phyloP scores from a whole-genome alignment of 2,888 invertebrate species.

The Trachelus iudaicus region DNA sequence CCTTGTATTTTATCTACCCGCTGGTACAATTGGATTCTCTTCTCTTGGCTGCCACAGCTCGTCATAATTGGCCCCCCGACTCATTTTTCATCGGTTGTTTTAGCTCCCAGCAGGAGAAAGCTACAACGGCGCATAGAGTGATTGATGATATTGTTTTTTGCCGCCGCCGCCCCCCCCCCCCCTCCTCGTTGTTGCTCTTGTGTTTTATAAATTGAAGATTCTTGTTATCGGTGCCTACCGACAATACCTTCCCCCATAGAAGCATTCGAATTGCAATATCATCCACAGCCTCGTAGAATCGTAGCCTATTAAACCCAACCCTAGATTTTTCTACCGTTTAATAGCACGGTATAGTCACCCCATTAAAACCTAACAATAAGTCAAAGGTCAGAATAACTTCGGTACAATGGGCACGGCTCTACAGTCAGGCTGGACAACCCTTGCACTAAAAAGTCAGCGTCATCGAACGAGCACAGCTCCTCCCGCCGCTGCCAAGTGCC shows the following conservation, averaged over 20 bases:
- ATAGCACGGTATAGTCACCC: no score
- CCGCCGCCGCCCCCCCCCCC: no score
- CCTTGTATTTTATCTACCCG: conserved; percentile 6
- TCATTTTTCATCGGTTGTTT: conserved; percentile 54
- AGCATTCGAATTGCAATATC: no score
- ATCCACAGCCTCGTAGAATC: no score
- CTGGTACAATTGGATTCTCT: conserved; percentile 9
- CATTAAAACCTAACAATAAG: no score
- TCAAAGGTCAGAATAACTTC: no score
- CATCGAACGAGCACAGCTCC: no score
- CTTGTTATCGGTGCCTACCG: conserved; percentile 44
- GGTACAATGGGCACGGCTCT: no score
- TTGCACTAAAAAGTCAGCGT: no score
- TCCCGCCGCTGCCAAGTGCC: neutral
- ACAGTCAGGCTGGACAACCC: no score
- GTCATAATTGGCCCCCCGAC: conserved; percentile 50
- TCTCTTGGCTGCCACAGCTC: conserved; percentile 24
- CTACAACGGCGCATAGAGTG: conserved; percentile 28
- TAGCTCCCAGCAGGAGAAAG: conserved; percentile 26
- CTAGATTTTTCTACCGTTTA: no score
- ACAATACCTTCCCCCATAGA: conserved; percentile 16
- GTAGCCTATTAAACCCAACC: no score
- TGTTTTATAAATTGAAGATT: conserved; percentile 43
- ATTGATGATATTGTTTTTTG: conserved; percentile 38
- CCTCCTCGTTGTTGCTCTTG: conserved; percentile 29